phyloP scores from a whole-genome alignment of 2,113 vertebrate species.

The Marmota flaviventris region DNA sequence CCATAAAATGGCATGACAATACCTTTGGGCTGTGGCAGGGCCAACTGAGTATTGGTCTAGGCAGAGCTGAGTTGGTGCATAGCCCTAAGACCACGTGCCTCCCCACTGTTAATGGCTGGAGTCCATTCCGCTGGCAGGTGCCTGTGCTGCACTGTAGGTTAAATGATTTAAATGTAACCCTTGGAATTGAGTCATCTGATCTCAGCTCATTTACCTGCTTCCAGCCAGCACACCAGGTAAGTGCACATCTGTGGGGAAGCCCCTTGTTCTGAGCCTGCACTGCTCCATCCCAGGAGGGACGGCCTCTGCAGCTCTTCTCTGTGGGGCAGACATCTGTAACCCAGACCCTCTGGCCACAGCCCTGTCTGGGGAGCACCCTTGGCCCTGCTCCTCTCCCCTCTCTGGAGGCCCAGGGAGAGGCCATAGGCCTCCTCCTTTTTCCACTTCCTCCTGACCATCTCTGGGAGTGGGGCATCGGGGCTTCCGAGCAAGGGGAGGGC shows the following conservation, averaged over 20 bases:
- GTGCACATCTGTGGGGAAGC: accelerated
- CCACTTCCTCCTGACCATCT: not conserved
- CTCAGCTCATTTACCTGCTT: not conserved
- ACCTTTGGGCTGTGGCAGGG: not conserved
- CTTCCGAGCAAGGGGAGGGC: slow-evolving; percentile 3
- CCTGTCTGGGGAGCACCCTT: accelerated
- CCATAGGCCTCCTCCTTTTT: accelerated
- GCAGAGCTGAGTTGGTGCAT: accelerated
- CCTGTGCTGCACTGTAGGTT: not conserved
- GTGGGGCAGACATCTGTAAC: not conserved
- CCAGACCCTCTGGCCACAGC: not conserved
- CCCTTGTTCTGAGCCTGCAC: not conserved
- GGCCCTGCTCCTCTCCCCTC: not conserved
- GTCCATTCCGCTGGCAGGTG: not conserved
- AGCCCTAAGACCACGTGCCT: accelerated
- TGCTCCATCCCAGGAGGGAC: not conserved
- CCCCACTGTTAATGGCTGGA: no score
- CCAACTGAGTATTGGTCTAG: accelerated
- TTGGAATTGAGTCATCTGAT: accelerated
- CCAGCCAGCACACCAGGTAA: not conserved
- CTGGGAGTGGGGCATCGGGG: not conserved
- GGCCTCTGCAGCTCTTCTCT: not conserved
- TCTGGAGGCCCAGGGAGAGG: not conserved
- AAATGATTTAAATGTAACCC: no score
- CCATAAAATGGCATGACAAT: not conserved